Base-by-base conservation (phyloP, 1,140 invertebrate species). In the Ylistrum balloti region DNA sequence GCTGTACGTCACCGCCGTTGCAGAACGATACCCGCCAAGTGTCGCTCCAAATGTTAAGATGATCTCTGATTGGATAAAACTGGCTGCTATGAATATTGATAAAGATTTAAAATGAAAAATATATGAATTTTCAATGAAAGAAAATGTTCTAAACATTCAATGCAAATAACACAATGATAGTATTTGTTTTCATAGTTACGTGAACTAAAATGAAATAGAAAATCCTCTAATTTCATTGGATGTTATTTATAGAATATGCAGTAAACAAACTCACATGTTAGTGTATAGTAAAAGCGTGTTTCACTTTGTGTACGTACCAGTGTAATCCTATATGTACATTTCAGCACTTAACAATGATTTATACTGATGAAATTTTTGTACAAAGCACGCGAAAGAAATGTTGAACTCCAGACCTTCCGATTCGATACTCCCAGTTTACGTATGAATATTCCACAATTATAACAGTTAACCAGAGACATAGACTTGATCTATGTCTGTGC, bases 1-100 rank as follows among this genome's bases (percentile, higher is more conserved):
- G 41, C 17, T 45, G 41, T 45, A 45, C 9, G 20, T 1, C 56
- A 17, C 22, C 3, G 56, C 13, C 56, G 5, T 74, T 74, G 56
- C 22, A 74, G 56, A 74, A 74, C n/a, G n/a, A 74, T 74, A 74
- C 56, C 56, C 56, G 56, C 56, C 56, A 74, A 74, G 56, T 74
- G 28, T 28, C 56, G 56, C 15, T 74, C 20, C 11, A 11, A 74
- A 74, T 74, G 2, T 28, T 1, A 74, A 74, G n/a, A n/a, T 11
- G 56, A 9, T 28, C n/a, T 22, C 56, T 74, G 56, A 74, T 74
- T 74, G 56, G 56, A 28, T 74, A 74, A 74, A 28, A 74, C 3
- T 38, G 7, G 0, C 5, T 11, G 5, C 5, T 28, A 74, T 28
- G 11, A 1, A 74, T 28, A 28, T 74, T 74, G 7, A 74, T 7